Conservation (phyloP, 1,140 invertebrate species). For the Drosophila quadrilineata region DNA sequence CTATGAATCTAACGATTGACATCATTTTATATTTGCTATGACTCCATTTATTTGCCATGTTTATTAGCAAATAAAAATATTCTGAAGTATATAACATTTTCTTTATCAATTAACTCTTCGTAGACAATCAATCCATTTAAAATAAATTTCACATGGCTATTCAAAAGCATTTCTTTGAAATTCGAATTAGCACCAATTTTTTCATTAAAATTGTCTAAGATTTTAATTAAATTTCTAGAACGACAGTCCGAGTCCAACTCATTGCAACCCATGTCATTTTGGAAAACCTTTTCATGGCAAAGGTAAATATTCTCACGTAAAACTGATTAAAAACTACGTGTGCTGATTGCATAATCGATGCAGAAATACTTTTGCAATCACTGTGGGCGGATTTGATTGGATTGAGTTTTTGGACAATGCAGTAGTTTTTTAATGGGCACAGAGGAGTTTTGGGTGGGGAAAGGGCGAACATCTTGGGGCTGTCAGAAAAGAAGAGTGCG, state of each 20-base stretch:
- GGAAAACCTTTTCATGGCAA: neutral
- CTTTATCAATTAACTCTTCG: neutral
- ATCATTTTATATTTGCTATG: too few relatives aligned
- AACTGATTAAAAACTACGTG: conserved; percentile 71
- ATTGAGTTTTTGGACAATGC: conserved; percentile 40
- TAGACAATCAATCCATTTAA: too few relatives aligned
- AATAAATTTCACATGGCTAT: too few relatives aligned
- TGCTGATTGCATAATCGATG: conserved; percentile 53
- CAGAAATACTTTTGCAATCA: conserved; percentile 16
- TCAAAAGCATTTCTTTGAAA: too few relatives aligned
- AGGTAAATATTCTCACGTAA: conserved; percentile 60
- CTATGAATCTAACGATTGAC: too few relatives aligned
- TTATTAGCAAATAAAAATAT: too few relatives aligned
- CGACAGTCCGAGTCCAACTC: too few relatives aligned
- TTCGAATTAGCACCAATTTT: neutral
- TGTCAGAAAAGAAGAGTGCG: conserved; percentile 7
- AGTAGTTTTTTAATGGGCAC: conserved; percentile 19
- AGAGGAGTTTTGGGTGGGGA: neutral
- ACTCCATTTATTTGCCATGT: too few relatives aligned
- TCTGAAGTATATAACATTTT: neutral
- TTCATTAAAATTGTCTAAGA: conserved; percentile 17
- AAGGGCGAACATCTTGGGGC: neutral
- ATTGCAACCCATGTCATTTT: neutral
- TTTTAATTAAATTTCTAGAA: conserved; percentile 43
- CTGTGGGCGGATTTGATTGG: neutral